Percentiles rank a stretch among this genome's conserved stretches.
These are phyloP conservation scores for Tamias sibiricus DNA, from an alignment of 2,113 vertebrate species.

Conservation along the genomic window DNA sequence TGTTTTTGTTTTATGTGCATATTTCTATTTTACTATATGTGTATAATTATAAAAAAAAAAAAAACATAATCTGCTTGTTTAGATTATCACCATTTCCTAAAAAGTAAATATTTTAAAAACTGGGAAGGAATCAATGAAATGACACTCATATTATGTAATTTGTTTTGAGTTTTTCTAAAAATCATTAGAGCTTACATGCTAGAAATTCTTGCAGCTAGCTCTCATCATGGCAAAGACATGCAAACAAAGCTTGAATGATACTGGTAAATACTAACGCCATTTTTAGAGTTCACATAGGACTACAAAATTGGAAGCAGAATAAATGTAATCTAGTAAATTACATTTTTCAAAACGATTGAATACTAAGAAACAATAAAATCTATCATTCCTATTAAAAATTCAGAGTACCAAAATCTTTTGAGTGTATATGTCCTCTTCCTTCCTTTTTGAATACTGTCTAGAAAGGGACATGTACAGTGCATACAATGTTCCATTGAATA, in stretches of 20 bases:
- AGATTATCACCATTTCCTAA: not conserved
- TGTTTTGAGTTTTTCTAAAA: not conserved
- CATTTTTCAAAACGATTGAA: not conserved
- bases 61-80: not conserved
- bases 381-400: not conserved
- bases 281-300: not conserved
- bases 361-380: not conserved
- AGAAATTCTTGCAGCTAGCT: not conserved
- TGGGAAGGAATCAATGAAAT: not conserved
- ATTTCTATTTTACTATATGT: not conserved
- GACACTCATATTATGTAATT: not conserved
- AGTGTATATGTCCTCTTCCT: not conserved
- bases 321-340: not conserved
- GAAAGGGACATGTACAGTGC: no score
- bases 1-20: not conserved
- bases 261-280: not conserved
- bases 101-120: not conserved
- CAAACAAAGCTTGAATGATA: not conserved
- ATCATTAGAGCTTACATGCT: not conserved
- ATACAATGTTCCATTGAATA: not conserved
- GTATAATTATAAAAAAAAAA: not conserved
- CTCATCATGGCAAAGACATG: not conserved
- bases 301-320: not conserved
- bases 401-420: not conserved
- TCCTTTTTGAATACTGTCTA: not conserved